Evolutionary conservation across 2,113 vertebrate species (phyloP).

Genomic region (Anguilla japonica): DNA sequence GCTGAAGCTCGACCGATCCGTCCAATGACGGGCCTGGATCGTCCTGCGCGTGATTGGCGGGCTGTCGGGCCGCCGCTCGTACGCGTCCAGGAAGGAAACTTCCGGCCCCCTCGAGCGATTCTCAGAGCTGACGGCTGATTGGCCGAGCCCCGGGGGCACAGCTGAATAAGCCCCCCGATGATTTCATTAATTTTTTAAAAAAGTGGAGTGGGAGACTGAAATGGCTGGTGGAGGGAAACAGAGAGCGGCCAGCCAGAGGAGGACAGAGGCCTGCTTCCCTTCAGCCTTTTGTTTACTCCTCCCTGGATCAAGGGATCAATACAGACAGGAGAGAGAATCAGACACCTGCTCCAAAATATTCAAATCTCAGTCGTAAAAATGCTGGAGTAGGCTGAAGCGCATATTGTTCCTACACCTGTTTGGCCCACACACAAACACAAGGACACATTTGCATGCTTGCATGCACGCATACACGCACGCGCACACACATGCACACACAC

Average conservation of each 20-base stretch:
- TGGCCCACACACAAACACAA: no score
- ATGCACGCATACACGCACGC: constrained; percentile 11
- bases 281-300: neutral
- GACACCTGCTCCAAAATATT: neutral
- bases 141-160: constrained; percentile 53
- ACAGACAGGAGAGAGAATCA: constrained; percentile 44
- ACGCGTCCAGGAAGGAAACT: constrained; percentile 74
- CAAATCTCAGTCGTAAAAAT: neutral
- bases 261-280: neutral
- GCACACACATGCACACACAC: constrained; percentile 41
- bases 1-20: constrained; percentile 32
- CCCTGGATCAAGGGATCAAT: constrained; percentile 66
- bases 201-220: constrained; percentile 34
- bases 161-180: constrained; percentile 59
- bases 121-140: constrained; percentile 57
- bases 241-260: no score
- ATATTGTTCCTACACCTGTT: no score
- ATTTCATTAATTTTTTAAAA: constrained; percentile 57
- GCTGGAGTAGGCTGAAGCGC: neutral
- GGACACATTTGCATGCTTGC: neutral
- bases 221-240: neutral
- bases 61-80: constrained; percentile 71
- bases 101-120: constrained; percentile 67
- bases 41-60: constrained; percentile 65
- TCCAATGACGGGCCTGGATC: constrained; percentile 60